These are phyloP conservation scores for Drosophila hydei DNA, from an alignment of 1,140 invertebrate species.

Conservation along the genomic window DNA sequence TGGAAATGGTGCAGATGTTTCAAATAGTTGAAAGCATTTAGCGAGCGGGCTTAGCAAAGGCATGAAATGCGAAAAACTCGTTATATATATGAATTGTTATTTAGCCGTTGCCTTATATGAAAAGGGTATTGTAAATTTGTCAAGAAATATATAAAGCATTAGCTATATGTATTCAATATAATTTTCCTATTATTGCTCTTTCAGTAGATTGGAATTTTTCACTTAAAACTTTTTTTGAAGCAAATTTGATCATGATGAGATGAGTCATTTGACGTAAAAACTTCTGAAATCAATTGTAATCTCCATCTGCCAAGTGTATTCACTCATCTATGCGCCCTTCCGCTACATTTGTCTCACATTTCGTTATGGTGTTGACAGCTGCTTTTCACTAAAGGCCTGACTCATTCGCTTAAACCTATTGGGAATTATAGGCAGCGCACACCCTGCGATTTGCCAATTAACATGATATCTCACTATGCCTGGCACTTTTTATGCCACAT, in stretches of 20 bases:
- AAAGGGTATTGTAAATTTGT: not conserved
- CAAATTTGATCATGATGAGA: too few species aligned
- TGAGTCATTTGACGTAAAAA: too few species aligned
- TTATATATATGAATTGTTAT: not conserved
- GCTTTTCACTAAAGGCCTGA: conserved; percentile 5
- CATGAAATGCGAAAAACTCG: conserved; percentile 29
- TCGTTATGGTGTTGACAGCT: conserved; percentile 4
- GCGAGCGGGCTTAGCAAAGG: conserved; percentile 21
- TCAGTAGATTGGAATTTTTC: too few species aligned
- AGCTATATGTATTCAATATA: too few species aligned
- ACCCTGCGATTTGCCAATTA: conserved; percentile 1
- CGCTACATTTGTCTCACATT: not conserved
- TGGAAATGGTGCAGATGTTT: conserved; percentile 45
- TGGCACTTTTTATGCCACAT: not conserved
- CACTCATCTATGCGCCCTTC: too few species aligned
- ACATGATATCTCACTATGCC: conserved; percentile 10
- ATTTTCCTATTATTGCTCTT: too few species aligned
- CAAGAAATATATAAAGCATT: too few species aligned
- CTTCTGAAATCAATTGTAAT: too few species aligned
- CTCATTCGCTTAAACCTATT: conserved; percentile 4
- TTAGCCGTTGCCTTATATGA: not conserved
- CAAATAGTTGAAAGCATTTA: conserved; percentile 39
- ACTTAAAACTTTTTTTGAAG: too few species aligned
- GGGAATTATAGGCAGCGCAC: conserved; percentile 9
- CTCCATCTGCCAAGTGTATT: too few species aligned